Evolutionary conservation across 2,888 invertebrate species (phyloP), one percentile per base, ranked within the genome.

Genomic region (Thecocarcelia acutangulata): DNA sequence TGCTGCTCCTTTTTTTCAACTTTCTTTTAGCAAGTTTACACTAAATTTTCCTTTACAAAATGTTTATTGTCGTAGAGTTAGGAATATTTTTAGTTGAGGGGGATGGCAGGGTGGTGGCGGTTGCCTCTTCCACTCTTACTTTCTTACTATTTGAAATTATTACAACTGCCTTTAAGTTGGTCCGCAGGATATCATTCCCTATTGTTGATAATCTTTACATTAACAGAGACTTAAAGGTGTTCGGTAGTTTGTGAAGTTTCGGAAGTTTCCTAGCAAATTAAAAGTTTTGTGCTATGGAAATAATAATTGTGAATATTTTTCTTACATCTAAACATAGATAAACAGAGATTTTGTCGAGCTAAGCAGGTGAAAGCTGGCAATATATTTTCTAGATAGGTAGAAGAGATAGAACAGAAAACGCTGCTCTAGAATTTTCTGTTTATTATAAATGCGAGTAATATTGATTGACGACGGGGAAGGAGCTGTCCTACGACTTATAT

Each of bases 131-230:
- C 52, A 21, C 58, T 46, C 48, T 42, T 59, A 78, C 59, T 72
- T 54, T 78, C 52, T 28, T 64, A 69, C 74, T 64, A 70, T 78
- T 80, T 78, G 15, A 82, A 82, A 78, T 78, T 78, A 75, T 78
- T 82, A 78, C 72, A 78, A 78, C 82, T 82, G 76, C 72, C 80
- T 37, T 69, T 76, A 63, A 69, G 61, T 79, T 77, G 17, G 17
- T 68, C 69, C 64, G 37, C 63, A 73, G 59, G 61, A 44, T 59
- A 76, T 69, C 61, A 37, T 63, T 54, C 69, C 68, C 76, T 76
- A 76, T 56, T 61, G 61, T 46, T 76, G 69, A 63, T 76, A 63
- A 76, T 76, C 76, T 76, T 61, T 61, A 64, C 28, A 52, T 54
- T 44, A 37, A 12, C 76, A 76, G 76, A 76, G 61, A 61, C 59